Conservation (phyloP, 2,113 vertebrate species). For the Takifugu flavidus region DNA sequence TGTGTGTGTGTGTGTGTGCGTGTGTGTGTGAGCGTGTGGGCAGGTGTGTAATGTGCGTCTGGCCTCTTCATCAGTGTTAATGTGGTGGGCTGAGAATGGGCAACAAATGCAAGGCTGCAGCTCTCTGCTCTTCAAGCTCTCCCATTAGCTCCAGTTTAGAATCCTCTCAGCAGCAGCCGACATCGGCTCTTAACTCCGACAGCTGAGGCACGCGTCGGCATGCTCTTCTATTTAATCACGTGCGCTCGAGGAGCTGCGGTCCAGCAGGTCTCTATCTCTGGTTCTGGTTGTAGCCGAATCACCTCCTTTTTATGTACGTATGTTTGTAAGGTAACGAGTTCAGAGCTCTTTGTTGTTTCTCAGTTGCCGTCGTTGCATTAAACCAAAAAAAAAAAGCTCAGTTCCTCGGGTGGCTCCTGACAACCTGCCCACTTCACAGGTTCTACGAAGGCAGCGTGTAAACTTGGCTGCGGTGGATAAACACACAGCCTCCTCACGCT, state of each 20-base stretch:
- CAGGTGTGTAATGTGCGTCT: slow-evolving; percentile 26
- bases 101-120: slow-evolving; percentile 36
- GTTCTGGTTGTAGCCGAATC: slow-evolving; percentile 3
- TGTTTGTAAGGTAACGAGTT: too few species aligned
- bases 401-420: slow-evolving; percentile 17
- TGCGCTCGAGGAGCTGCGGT: slow-evolving; percentile 30
- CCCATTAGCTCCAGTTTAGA: slow-evolving; percentile 51
- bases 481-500: slow-evolving; percentile 37
- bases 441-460: slow-evolving; percentile 32
- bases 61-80: slow-evolving; percentile 51
- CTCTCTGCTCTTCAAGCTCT: slow-evolving; percentile 33
- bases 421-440: slow-evolving; percentile 50
- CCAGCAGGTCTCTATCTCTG: slow-evolving; percentile 19
- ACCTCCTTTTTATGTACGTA: too few species aligned
- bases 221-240: slow-evolving; percentile 42
- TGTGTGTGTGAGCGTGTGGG: slow-evolving; percentile 35
- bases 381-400: slow-evolving; percentile 9
- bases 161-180: slow-evolving; percentile 29
- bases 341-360: too few species aligned
- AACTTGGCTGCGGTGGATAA: slow-evolving; percentile 51
- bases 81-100: slow-evolving; percentile 42
- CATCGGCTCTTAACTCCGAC: slow-evolving; percentile 27
- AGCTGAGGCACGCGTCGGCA: slow-evolving; percentile 40
- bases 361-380: neutral
- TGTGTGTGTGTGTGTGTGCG: slow-evolving; percentile 34